Percentiles rank a stretch among this genome's conserved stretches.
Conservation (phyloP, 2,797 vertebrate genomes). For the Masticophis lateralis region DNA sequence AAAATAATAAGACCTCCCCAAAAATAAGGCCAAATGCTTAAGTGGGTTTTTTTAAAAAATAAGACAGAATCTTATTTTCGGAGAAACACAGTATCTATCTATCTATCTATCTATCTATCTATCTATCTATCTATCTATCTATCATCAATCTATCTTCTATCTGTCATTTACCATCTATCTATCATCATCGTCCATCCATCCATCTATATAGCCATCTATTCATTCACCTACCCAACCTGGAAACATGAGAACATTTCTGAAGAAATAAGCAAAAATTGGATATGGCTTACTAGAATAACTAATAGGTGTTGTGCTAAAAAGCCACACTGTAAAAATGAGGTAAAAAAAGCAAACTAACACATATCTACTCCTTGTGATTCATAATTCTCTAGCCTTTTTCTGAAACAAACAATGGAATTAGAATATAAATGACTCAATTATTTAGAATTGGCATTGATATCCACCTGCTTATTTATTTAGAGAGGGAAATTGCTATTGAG, state of each 20-base stretch:
- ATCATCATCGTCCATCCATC: no score
- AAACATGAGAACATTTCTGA: slow-evolving; percentile 3
- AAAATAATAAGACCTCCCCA: no score
- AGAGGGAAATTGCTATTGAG: background rate
- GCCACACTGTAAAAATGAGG: slow-evolving; percentile 53
- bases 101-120: no score
- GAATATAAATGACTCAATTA: slow-evolving; percentile 63
- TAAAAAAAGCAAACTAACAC: slow-evolving; percentile 59
- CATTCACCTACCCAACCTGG: background rate
- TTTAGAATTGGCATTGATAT: slow-evolving; percentile 56
- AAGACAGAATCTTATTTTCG: no score
- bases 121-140: no score
- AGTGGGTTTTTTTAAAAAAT: no score
- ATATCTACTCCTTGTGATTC: slow-evolving; percentile 58
- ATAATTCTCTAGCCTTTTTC: slow-evolving; percentile 61
- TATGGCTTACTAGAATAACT: slow-evolving; percentile 52
- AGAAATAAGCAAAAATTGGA: slow-evolving; percentile 44
- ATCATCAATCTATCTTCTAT: no score
- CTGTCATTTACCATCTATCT: no score
- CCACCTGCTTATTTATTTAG: slow-evolving; percentile 46
- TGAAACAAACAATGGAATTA: slow-evolving; percentile 64
- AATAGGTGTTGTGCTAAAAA: slow-evolving; percentile 60
- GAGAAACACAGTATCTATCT: no score
- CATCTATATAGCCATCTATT: background rate
- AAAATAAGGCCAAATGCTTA: no score